Evolutionary conservation across 1,140 invertebrate genomes (phyloP), one percentile per base, ranked within the genome.

Genomic region (Caenorhabditis remanei): DNA sequence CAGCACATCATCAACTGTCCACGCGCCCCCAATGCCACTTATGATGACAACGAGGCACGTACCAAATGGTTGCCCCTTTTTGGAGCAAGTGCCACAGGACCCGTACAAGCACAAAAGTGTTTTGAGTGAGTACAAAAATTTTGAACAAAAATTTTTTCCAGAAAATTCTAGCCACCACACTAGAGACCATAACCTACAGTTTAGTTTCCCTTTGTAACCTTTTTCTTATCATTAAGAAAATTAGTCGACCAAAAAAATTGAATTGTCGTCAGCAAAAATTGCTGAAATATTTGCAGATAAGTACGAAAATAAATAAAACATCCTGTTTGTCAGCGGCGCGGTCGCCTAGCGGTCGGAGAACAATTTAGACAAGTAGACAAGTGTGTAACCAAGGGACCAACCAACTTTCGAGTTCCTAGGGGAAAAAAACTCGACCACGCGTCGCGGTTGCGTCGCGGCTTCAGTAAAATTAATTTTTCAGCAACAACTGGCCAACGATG

Each of bases 401-500:
- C n/a, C n/a, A n/a, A n/a, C n/a, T n/a, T n/a, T n/a, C n/a, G n/a
- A n/a, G n/a, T n/a, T n/a, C n/a, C n/a, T n/a, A n/a, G n/a, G n/a
- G 16, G 2, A 58, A 19, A 5, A 61, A 61, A 61, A 61, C n/a
- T 61, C 58, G 6, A 61, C n/a, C n/a, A n/a, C n/a, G n/a, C n/a
- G n/a, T n/a, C n/a, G n/a, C n/a, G n/a, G n/a, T n/a, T n/a, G n/a
- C n/a, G n/a, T n/a, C n/a, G n/a, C n/a, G n/a, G n/a, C n/a, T n/a
- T n/a, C n/a, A 61, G 4, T 5, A 65, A 43, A 85, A 65, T 8
- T 1, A 19, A 9, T 14, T 19, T 55, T 79, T 43, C 46, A 86
- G 85, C 61, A 86, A 86, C 41, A 43, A 79, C 63, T 82, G 58
- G 65, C 85, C 85, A 21, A 75, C 85, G n/a, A 56, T 71, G 50